These are phyloP conservation scores for Ictalurus punctatus DNA, from an alignment of 2,113 vertebrate genomes.

Conservation along the genomic window DNA sequence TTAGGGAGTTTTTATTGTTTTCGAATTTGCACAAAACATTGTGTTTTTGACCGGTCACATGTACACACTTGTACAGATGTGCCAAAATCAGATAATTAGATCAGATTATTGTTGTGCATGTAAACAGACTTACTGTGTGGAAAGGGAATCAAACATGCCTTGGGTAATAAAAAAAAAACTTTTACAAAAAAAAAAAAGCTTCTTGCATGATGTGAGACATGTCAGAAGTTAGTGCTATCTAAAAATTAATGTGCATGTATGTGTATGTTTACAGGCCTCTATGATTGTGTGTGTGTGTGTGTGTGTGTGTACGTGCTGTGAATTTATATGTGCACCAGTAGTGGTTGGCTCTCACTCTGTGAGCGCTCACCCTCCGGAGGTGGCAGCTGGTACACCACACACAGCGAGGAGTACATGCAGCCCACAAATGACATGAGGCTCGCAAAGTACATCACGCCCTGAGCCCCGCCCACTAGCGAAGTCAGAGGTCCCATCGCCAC, in stretches of 20 bases:
- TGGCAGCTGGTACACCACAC: conserved; percentile 86
- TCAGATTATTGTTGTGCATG: conserved; percentile 23
- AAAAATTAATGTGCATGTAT: neutral
- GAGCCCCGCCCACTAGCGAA: conserved; percentile 90
- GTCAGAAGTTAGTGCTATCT: neutral
- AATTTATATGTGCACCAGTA: conserved; percentile 77
- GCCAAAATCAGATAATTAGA: neutral
- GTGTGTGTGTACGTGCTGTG: conserved; percentile 49
- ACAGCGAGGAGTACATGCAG: conserved; percentile 93
- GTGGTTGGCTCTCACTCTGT: conserved; percentile 84
- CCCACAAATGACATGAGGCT: conserved; percentile 93
- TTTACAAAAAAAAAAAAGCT: conserved; percentile 9
- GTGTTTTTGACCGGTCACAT: neutral
- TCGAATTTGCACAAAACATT: neutral
- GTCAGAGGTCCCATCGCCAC: conserved; percentile 93
- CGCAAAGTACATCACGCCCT: conserved; percentile 95
- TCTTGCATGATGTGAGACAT: neutral
- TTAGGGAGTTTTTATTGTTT: neutral
- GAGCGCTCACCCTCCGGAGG: conserved; percentile 77
- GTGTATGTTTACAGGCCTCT: neutral
- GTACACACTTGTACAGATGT: neutral
- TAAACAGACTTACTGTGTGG: conserved; percentile 1
- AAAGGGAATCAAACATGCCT: conserved; percentile 25
- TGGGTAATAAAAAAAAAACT: neutral
- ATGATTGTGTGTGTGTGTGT: neutral